Base-by-base conservation (phyloP, 2,888 invertebrate genomes). In the Thysanoteuthis rhombus region DNA sequence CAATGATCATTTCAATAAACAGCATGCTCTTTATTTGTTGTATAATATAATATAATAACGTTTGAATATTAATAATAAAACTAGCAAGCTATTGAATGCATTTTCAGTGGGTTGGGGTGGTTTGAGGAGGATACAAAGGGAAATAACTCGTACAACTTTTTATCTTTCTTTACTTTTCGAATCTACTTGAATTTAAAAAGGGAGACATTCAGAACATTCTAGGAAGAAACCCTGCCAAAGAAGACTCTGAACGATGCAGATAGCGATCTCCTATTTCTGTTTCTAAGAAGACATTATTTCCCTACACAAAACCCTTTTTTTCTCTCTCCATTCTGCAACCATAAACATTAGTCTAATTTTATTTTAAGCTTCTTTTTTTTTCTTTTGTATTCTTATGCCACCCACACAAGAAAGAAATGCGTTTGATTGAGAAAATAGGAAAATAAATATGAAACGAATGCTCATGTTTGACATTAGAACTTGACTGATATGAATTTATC, bases 1-100 rank as follows among this genome's bases (percentile, higher is more conserved):
- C n/a, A 75, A n/a, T n/a, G 75, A 75, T 75, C n/a, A 75, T 75
- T 75, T 75, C 75, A 75, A 75, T 75, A 75, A 75, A 75, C 75
- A 75, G 75, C n/a, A 75, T 19, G 75, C 75, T 75, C 75, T 75
- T 75, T 75, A 75, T 75, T 75, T 75, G 75, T 75, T 75, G 75
- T 75, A 75, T 75, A 36, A 75, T 75, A 75, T 75, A 36, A 75
- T 75, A 75, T n/a, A 75, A 75, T 75, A 75, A 75, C 36, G 75
- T 75, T 75, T 75, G 75, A 75, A 75, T 75, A 75, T 75, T 19
- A 75, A 75, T 75, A 75, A 75, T 75, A 75, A 75, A 75, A 75
- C 75, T 75, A 75, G 75, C 75, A 75, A n/a, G 52, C n/a, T 75
- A 75, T 75, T 75, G 75, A 75, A 75, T 36, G 75, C 75, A 36